A percentile compares a stretch with the other conserved stretches of the same genome.
phyloP scores from a whole-genome alignment of 2,888 invertebrate genomes.

The Drosophila rellima region DNA sequence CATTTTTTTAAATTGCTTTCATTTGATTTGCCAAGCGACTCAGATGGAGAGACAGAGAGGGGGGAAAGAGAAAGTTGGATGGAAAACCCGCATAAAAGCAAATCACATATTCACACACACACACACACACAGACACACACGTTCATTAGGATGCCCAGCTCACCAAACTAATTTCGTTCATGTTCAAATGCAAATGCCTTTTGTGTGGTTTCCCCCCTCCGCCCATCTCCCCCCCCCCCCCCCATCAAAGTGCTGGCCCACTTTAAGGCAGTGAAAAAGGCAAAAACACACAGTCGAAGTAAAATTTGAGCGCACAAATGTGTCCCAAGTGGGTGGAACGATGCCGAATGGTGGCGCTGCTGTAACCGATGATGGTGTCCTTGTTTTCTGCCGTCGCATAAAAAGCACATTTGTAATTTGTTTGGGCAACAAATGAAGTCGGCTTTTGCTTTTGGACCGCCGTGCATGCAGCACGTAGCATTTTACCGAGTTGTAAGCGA shows the following conservation, averaged over 20 bases:
- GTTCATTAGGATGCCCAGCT: slow-evolving; percentile 53
- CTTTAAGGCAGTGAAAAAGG: slow-evolving; percentile 10
- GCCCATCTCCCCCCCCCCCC: neutral
- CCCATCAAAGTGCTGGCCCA: slow-evolving; percentile 8
- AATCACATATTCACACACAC: slow-evolving; percentile 18
- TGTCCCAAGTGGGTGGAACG: slow-evolving; percentile 40
- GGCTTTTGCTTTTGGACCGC: slow-evolving; percentile 24
- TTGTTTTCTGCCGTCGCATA: slow-evolving; percentile 44
- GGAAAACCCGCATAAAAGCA: slow-evolving; percentile 19
- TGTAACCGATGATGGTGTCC: slow-evolving; percentile 22
- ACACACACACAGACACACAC: slow-evolving; percentile 19
- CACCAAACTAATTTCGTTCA: slow-evolving; percentile 68
- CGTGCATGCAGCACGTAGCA: slow-evolving; percentile 45
- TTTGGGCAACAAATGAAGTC: slow-evolving; percentile 49
- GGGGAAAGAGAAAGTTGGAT: neutral
- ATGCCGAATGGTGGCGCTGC: neutral
- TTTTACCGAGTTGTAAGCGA: slow-evolving; percentile 43
- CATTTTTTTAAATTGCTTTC: slow-evolving; percentile 22
- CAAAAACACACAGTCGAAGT: slow-evolving; percentile 25
- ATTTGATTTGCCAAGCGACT: slow-evolving; percentile 24
- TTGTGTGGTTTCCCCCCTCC: slow-evolving; percentile 51
- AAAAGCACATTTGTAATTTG: slow-evolving; percentile 72
- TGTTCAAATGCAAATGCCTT: slow-evolving; percentile 66
- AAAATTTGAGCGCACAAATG: slow-evolving; percentile 49
- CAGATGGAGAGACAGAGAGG: neutral